Base-by-base conservation (phyloP, 1,140 invertebrate genomes). In the Bombus waltoni region DNA sequence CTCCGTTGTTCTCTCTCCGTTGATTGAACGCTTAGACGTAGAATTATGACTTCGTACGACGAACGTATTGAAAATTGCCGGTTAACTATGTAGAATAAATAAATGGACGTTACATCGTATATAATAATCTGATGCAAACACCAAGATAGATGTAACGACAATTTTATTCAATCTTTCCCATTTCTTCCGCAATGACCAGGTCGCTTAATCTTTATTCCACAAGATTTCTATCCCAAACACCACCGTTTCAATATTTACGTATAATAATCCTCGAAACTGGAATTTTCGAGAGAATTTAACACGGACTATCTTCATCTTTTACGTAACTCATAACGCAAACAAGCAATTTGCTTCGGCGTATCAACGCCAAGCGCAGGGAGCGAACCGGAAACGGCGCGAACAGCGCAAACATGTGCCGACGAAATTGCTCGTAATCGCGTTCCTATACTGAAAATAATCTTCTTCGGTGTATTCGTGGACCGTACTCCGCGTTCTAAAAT, bases 401-500 rank as follows among this genome's bases (percentile, higher is more conserved):
- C 5, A 53, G 18, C 18, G 47, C 47, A 53, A 53, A 53, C 47
- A 53, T 18, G 47, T 53, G 47, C 47, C 6, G 18, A 18, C 6
- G 47, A 53, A 53, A 53, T 53, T 53, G 47, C 47, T 53, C 18
- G 47, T 53, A 53, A 53, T 53, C 47, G 47, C 47, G 47, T 53
- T 53, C 47, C 47, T 53, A 62, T 62, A 66, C 38, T 40, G 11
- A 76, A 76, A 76, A 76, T 70, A 68, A 53, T 68, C 68, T 28
- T 53, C 22, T 11, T 9, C 18, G 70, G 22, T 18, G 47, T 57
- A 74, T 65, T n/a, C 15, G 11, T 15, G 28, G 68, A 53, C 28
- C 32, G n/a, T 72, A 53, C 18, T 78, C 4, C 32, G 11, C 18
- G 62, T 65, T 74, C 59, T 57, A 65, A 74, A 85, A 81, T 74